Evolutionary conservation across 2,888 invertebrate genomes (phyloP), one percentile per base, ranked within the genome.

Genomic region (Ophraella communa): DNA sequence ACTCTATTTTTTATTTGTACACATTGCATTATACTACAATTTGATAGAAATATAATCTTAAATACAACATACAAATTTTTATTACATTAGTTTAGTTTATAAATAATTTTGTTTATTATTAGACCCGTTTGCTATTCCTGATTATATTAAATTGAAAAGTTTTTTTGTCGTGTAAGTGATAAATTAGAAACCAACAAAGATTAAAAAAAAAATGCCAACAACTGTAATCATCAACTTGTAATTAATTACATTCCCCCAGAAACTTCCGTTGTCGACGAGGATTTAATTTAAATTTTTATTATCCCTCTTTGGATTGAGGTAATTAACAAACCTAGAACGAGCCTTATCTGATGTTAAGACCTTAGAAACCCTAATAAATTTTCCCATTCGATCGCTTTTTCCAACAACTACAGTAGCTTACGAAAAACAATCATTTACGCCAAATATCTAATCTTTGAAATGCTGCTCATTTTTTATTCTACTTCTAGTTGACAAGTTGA

Each of bases 261-360:
- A 61, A 52, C 62, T 65, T 58, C 62, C 62, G 62, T 54, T 58
- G 65, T 58, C 58, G 58, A 65, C 65, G 53, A 45, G 65, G 62
- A 65, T 65, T 62, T 58, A 65, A 65, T 62, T 62, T 58, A 62
- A 65, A 65, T 65, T 65, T 65, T 65, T 65, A 60, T 65, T 55
- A 58, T 62, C 54, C 56, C 63, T 55, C 57, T 61, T 63, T 30
- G 55, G 60, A 68, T 61, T 62, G 57, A 54, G 59, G 66, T 69
- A 66, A 69, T 69, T 69, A 69, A 66, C 68, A 60, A 59, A 66
- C 62, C 64, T 64, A 65, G 66, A 66, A 66, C 17, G 59, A 45
- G 55, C 24, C 27, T 68, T 69, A 69, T 69, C 66, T 62, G 69
- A 69, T 69, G 20, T 33, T 44, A 30, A 30, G 51, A 21, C 57